Evolutionary conservation across 2,888 invertebrate species (phyloP).

Genomic region (Lobophora halterata): DNA sequence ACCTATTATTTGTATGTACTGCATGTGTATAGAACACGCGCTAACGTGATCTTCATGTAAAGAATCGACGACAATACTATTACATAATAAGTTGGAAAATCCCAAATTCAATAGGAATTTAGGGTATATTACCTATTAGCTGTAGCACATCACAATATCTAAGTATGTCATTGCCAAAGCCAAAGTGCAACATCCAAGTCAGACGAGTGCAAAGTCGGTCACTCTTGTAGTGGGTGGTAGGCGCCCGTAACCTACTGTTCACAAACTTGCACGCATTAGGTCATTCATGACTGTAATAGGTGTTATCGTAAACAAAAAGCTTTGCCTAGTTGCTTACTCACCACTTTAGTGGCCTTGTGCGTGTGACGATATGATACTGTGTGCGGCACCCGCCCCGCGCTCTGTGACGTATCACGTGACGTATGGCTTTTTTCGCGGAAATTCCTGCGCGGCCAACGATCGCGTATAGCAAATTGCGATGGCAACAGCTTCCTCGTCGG

Average conservation of each 20-base stretch:
- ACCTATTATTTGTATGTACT: constrained; percentile 39
- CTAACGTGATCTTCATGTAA: constrained; percentile 38
- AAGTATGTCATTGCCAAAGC: no score
- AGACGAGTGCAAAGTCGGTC: no score
- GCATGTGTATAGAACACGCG: constrained; percentile 31
- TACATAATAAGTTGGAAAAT: constrained; percentile 35
- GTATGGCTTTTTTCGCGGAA: constrained; percentile 75
- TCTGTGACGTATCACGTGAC: constrained; percentile 60
- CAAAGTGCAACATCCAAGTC: no score
- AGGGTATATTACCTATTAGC: not conserved
- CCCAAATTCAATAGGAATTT: constrained; percentile 11
- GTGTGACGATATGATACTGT: constrained; percentile 53
- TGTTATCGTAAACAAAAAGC: constrained; percentile 45
- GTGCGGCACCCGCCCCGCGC: constrained; percentile 44
- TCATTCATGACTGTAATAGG: constrained; percentile 43
- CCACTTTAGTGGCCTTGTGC: constrained; percentile 54
- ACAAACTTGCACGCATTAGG: no score
- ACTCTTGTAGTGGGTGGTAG: no score
- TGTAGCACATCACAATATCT: no score
- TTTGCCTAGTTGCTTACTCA: constrained; percentile 41
- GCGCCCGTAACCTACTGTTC: no score
- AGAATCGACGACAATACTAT: constrained; percentile 29
- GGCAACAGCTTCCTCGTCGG: constrained; percentile 13
- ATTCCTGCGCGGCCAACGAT: constrained; percentile 66
- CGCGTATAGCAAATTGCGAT: constrained; percentile 41